Conservation (phyloP, 37 sponge, comb jelly and placozoan species). For the Cladorhizidae sp. region DNA sequence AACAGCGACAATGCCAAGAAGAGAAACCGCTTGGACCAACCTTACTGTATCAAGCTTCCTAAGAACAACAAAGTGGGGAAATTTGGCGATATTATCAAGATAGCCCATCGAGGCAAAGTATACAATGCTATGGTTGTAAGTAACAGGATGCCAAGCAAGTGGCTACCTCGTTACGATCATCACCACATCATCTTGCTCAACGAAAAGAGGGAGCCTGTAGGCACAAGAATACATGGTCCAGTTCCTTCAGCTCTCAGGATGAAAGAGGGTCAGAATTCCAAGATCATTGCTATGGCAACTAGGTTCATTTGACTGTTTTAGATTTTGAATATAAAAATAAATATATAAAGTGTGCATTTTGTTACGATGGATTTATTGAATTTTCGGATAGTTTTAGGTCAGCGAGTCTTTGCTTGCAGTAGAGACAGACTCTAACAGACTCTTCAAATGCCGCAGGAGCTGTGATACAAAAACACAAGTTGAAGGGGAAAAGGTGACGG, state of each 20-base stretch:
- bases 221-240: slow-evolving; percentile 71
- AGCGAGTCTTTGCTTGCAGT: slow-evolving; percentile 34
- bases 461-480: slow-evolving; percentile 9
- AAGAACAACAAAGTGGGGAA: slow-evolving; percentile 50
- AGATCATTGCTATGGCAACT: slow-evolving; percentile 56
- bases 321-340: neutral
- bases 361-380: neutral
- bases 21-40: slow-evolving; percentile 32
- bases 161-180: slow-evolving; percentile 58
- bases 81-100: slow-evolving; percentile 71
- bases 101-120: slow-evolving; percentile 71
- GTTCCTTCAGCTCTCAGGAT: slow-evolving; percentile 58
- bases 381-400: slow-evolving; percentile 1
- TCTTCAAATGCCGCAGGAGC: slow-evolving; percentile 72
- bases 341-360: neutral
- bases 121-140: slow-evolving; percentile 73
- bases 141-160: slow-evolving; percentile 54
- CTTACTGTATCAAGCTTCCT: slow-evolving; percentile 79
- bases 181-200: slow-evolving; percentile 66
- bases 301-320: slow-evolving; percentile 53
- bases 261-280: slow-evolving; percentile 51
- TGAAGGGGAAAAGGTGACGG: no score
- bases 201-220: slow-evolving; percentile 73
- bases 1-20: slow-evolving; percentile 62
- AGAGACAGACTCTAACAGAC: slow-evolving; percentile 62